Base-by-base conservation (phyloP, 2,888 invertebrate species). In the Troides oblongomaculatus region DNA sequence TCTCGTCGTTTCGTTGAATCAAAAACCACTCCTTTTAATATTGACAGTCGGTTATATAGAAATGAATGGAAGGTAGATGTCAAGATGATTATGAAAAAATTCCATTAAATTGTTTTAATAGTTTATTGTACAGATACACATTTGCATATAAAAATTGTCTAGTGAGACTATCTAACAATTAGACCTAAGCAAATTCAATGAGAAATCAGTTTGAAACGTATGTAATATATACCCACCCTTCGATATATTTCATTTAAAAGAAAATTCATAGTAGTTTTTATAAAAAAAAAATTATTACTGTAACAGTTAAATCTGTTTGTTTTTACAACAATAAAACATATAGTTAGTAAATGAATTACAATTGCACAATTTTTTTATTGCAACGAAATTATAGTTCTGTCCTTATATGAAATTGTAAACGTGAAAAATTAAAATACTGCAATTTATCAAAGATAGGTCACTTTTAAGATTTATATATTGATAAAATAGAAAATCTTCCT, bases 91-190 rank as follows among this genome's bases (percentile, higher is more conserved):
- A 46, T 12, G 72, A 68, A 59, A 69, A 63, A 57, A 57, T 18
- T 10, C 46, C 12, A 58, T 58, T 10, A 58, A 71, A 75, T 79
- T 72, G 76, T 81, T 84, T 86, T 79, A 75, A 78, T 80, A 81
- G 77, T 87, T 89, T 86, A 87, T 87, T 89, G 80, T 81, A 86
- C 81, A 87, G 86, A 86, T 87, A 87, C 84, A 87, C 80, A 84
- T 83, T 87, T 80, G 84, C 82, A 86, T 88, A 83, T 87, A 87
- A 89, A 86, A 89, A 87, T 86, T 87, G 84, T 86, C 86, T 85
- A 87, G 80, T 84, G 84, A 84, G 81, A 82, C 86, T 87, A 88
- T 85, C 82, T 87, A 87, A 84, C 78, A 84, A 84, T 85, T 83
- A 86, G 79, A 82, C 77, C 82, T 84, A 87, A 83, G 81, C 82